These are phyloP conservation scores for Lutjanus campechanus DNA, from an alignment of 2,797 vertebrate species.

Conservation along the genomic window DNA sequence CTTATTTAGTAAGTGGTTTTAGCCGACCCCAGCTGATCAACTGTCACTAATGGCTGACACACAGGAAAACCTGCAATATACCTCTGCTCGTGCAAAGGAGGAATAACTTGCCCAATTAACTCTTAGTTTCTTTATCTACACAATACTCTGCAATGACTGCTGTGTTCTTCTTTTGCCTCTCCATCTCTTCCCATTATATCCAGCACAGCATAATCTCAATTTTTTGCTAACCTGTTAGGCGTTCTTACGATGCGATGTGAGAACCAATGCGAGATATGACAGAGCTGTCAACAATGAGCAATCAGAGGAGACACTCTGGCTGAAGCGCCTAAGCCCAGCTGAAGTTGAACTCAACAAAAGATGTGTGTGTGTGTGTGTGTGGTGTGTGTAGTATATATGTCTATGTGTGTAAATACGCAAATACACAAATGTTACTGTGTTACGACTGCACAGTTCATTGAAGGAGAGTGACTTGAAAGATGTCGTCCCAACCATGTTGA, in stretches of 20 bases:
- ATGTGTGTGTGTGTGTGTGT: constrained; percentile 11
- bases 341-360: constrained; percentile 50
- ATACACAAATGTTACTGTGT: constrained; percentile 58
- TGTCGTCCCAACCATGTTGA: constrained; percentile 56
- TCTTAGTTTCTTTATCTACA: constrained; percentile 35
- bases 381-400: constrained; percentile 10
- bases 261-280: constrained; percentile 42
- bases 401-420: constrained; percentile 52
- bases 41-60: constrained; percentile 29
- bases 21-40: constrained; percentile 5
- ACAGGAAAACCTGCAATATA: constrained; percentile 22
- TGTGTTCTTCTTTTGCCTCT: constrained; percentile 19
- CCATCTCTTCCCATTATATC: constrained; percentile 46
- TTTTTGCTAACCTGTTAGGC: constrained; percentile 53
- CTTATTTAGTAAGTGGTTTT: constrained; percentile 22
- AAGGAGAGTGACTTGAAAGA: constrained; percentile 62
- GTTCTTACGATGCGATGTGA: constrained; percentile 25
- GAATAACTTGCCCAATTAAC: constrained; percentile 25
- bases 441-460: constrained; percentile 60
- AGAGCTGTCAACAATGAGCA: constrained; percentile 59
- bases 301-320: constrained; percentile 39
- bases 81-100: constrained; percentile 8
- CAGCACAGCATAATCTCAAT: constrained; percentile 31
- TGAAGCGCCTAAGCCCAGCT: constrained; percentile 36
- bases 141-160: constrained; percentile 21